phyloP scores from a whole-genome alignment of 2,888 invertebrate genomes.

The Phortica magna region DNA sequence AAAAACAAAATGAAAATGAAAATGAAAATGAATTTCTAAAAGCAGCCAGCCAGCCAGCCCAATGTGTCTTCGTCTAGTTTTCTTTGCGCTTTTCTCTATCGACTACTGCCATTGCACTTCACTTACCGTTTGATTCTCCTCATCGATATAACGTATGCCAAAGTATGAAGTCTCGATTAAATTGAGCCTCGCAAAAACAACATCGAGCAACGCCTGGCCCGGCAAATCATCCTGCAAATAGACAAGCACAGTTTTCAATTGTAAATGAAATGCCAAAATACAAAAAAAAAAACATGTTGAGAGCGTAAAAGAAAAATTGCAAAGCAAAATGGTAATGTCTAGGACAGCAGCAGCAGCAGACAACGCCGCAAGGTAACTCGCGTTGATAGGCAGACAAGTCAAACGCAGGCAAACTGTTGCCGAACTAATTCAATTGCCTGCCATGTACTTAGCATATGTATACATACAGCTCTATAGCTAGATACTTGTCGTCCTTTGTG shows the following conservation, averaged over 20 bases:
- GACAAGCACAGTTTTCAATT: constrained; percentile 54
- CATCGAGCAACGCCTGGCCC: constrained; percentile 94
- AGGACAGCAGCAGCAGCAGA: neutral
- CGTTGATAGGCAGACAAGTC: neutral
- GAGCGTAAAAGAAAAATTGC: neutral
- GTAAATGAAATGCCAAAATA: constrained; percentile 1
- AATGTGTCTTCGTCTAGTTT: constrained; percentile 10
- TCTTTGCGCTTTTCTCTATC: neutral
- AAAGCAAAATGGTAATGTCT: neutral
- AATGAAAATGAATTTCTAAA: constrained; percentile 71
- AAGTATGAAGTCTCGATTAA: constrained; percentile 97
- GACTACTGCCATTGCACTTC: constrained; percentile 26
- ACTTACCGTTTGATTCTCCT: constrained; percentile 95
- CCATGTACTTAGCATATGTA: neutral
- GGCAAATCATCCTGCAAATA: constrained; percentile 90
- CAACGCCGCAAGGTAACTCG: neutral
- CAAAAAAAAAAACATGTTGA: neutral
- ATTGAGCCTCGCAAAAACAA: constrained; percentile 95
- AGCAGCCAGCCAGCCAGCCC: constrained; percentile 32
- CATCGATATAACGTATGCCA: constrained; percentile 94
- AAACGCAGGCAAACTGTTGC: constrained; percentile 9
- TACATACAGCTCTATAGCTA: too few relatives aligned
- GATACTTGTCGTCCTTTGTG: neutral
- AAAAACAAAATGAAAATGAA: constrained; percentile 73
- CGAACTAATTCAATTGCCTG: neutral